Evolutionary conservation across 2,888 invertebrate species (phyloP), one percentile per base, ranked within the genome.

Genomic region (Listrodromus nycthemerus): DNA sequence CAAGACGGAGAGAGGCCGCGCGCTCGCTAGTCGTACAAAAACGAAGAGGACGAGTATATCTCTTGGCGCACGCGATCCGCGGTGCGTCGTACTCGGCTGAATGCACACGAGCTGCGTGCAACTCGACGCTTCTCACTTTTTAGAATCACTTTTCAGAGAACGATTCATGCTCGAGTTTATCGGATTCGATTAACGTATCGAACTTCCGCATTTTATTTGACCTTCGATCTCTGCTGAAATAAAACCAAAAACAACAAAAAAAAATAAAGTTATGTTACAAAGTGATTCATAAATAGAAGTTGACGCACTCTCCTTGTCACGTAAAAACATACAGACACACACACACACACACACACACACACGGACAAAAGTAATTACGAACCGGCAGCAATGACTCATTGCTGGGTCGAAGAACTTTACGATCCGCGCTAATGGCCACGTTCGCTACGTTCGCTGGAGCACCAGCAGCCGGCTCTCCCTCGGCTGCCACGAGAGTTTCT

Each of bases 341-440:
- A 73, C 45, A 55, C 50, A n/a, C 61, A 52, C 13, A 69, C 30
- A 30, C 10, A 30, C 50, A 50, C 19, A 19, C 6, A 50, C 19
- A 52, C 45, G 5, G 19, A 71, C 58, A 58, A 79, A 69, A 86
- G 88, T 89, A 90, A 90, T 90, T 88, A 89, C 89, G 87, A 87
- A 90, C 86, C 85, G 85, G 76, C 86, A 83, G 86, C 55, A 74
- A 81, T 91, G 90, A 91, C 89, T 91, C 91, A 91, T 87, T 89
- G 58, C 58, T 27, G 87, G 91, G 89, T 91, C 89, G 89, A 89
- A 89, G 91, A 91, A 90, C 91, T 91, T 90, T 90, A 89, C 89
- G 88, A 89, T 90, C 88, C 88, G 87, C 86, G 89, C 87, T 90
- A 90, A 90, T 90, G 89, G 88, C 85, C 85, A 80, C 86, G 86